phyloP scores from a whole-genome alignment of 1,140 invertebrate genomes.

The Acromyrmex heyeri region DNA sequence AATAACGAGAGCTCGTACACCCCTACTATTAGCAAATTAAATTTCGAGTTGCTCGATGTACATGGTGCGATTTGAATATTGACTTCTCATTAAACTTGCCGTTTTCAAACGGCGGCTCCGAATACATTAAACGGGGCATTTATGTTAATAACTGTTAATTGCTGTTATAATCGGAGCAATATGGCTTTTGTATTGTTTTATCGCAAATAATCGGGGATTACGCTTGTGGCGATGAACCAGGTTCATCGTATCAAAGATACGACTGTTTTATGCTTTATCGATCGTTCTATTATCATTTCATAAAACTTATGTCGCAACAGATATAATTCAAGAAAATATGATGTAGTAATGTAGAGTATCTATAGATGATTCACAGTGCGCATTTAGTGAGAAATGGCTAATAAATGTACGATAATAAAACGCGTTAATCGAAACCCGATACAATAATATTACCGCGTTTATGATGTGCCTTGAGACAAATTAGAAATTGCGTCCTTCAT shows the following conservation, averaged over 20 bases:
- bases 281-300: conserved; percentile 13
- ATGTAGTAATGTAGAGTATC: background rate
- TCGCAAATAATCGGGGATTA: conserved; percentile 54
- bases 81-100: conserved; percentile 57
- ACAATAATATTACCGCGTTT: conserved; percentile 6
- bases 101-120: conserved; percentile 19
- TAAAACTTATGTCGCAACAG: background rate
- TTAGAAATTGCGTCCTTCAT: background rate
- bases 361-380: background rate
- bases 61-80: conserved; percentile 41
- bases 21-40: conserved; percentile 45
- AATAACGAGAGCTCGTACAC: conserved; percentile 8
- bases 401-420: conserved; percentile 43
- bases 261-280: conserved; percentile 45
- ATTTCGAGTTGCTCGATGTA: conserved; percentile 40
- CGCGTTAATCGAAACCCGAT: conserved; percentile 32
- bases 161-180: conserved; percentile 49
- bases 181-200: conserved; percentile 64
- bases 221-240: conserved; percentile 26
- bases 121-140: conserved; percentile 22
- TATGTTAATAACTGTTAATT: conserved; percentile 69
- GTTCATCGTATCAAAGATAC: conserved; percentile 53
- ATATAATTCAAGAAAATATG: conserved; percentile 31
- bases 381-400: conserved; percentile 3
- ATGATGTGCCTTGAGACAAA: background rate